A percentile compares a stretch with the other conserved stretches of the same genome.
phyloP scores from a whole-genome alignment of 2,888 invertebrate genomes.

The Linnaemya vulpina region DNA sequence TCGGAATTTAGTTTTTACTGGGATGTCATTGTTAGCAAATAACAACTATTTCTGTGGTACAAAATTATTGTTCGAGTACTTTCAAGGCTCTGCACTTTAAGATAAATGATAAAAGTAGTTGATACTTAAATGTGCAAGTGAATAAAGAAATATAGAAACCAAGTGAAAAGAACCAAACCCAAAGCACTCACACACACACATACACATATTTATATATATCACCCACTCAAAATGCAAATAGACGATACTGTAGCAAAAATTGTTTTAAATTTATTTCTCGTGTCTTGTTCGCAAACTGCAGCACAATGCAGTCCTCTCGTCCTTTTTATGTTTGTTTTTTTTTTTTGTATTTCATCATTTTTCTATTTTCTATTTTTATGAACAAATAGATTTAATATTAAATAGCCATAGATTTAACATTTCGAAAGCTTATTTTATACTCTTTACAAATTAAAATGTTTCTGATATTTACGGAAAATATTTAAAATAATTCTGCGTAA shows the following conservation, averaged over 20 bases:
- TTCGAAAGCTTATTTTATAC: no score
- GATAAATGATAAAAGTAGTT: not conserved
- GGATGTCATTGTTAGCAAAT: no score
- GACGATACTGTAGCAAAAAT: not conserved
- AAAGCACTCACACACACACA: not conserved
- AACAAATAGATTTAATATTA: not conserved
- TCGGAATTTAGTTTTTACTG: no score
- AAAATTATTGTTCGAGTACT: not conserved
- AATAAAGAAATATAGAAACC: not conserved
- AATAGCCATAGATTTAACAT: not conserved
- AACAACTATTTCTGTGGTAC: no score
- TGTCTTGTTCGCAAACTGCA: not conserved
- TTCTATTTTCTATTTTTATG: not conserved
- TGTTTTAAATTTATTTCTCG: not conserved
- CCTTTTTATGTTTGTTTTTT: no score
- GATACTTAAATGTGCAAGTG: constrained; percentile 8
- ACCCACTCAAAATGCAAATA: not conserved
- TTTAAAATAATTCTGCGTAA: no score
- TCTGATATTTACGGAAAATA: no score
- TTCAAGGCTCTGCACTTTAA: not conserved
- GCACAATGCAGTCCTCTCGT: not conserved
- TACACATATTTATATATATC: not conserved
- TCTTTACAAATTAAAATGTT: no score
- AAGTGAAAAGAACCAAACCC: not conserved
- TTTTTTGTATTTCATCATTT: not conserved